Base-by-base conservation (phyloP, 2,888 invertebrate genomes). In the Tipula vernalis region DNA sequence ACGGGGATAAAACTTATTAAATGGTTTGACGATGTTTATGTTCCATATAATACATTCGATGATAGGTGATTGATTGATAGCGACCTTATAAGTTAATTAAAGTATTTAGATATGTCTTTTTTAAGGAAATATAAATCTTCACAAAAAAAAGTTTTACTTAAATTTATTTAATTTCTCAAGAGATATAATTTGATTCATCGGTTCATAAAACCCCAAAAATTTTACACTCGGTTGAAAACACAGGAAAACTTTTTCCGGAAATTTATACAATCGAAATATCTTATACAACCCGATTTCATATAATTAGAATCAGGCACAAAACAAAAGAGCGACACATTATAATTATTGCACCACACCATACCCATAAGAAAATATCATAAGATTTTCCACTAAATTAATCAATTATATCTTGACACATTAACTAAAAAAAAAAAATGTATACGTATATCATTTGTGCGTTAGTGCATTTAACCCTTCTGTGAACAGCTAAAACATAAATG, bases 41-140 rank as follows among this genome's bases (percentile, higher is more conserved):
- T 71, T 71, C 71, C 10, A 71, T 71, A 71, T 71, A 71, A 71
- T 71, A 71, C 28, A 71, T 71, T 71, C 28, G 71, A 71, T 71
- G 71, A 71, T 71, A 71, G 71, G 71, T 71, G 71, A 71, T 71
- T 71, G 71, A 71, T 71, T 71, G 71, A 71, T 71, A 71, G 71
- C 71, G 71, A 71, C 71, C 71, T 71, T 71, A 71, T 71, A 71
- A 71, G 71, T 71, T 71, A 71, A 71, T 71, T 71, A 71, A 71
- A 71, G 71, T 71, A 71, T 71, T 71, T 71, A 71, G 28, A 71
- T 57, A 15, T 71, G 71, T 71, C 71, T 71, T 71, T 71, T 71
- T 71, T 71, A 71, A 10, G 71, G 28, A 71, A 71, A 71, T 71
- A 71, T 71, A 71, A 71, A 71, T 71, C 71, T 71, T 71, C 10